Base-by-base conservation (phyloP, 2,797 vertebrate genomes). In the Mormyrus hasselquistii region DNA sequence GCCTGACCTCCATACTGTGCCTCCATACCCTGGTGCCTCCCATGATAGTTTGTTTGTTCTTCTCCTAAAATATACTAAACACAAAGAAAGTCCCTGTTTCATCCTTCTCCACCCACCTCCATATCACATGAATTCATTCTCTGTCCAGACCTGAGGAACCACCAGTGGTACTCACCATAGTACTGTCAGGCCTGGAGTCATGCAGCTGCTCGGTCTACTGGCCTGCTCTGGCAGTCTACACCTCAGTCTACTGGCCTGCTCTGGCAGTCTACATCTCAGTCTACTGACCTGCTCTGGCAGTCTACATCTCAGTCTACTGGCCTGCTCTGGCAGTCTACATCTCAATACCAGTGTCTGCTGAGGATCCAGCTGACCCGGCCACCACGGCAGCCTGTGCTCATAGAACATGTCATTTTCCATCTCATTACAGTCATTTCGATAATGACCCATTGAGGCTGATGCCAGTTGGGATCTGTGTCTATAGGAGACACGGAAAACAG, bases 391-490 rank as follows among this genome's bases (percentile, higher is more conserved):
- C 25, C 49, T 86, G 29, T 34, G 41, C 57, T 62, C 57, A 2
- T 44, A 47, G 25, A 38, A 38, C 3, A 0, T 59, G 29, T 53
- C 22, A 83, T 69, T 52, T 86, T 25, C 47, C 55, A 34, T 29
- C 84, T 59, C 19, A 86, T 86, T 89, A 69, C 73, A 86, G 83
- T 65, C 47, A 89, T 86, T 89, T 86, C 3, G 59, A 86, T 73
- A 89, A 89, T 89, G 82, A 86, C 25, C 57, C 83, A 86, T 89
- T 89, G 41, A 89, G 22, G 41, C n/a, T 19, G 59, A 82, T 88
- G 88, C 73, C 34, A 50, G 50, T 79, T n/a, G 44, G 41, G 10
- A 65, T 16, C 52, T n/a, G 14, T 44, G 22, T 87, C 86, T 25
- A 12, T 44, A 38, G 57, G n/a, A 53, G 52, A 22, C 10, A 5